Evolutionary conservation across 1,140 invertebrate genomes (phyloP).

Genomic region (Mercenaria mercenaria): DNA sequence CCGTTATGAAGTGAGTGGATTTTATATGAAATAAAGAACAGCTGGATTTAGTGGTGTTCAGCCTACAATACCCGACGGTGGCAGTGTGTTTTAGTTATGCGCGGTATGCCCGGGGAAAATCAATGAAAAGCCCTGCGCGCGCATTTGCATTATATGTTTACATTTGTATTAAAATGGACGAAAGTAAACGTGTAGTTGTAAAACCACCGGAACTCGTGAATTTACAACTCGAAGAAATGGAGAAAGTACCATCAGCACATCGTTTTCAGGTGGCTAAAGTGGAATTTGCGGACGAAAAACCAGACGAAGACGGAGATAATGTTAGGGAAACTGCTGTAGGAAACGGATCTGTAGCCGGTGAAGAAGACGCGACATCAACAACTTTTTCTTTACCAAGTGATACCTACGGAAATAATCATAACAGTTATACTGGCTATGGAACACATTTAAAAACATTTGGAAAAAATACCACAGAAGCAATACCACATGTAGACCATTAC

Average conservation of each 20-base stretch:
- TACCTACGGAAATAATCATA: slow-evolving; percentile 84
- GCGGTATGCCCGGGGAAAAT: not conserved
- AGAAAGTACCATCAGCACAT: slow-evolving; percentile 71
- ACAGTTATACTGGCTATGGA: slow-evolving; percentile 63
- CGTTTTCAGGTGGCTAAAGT: slow-evolving; percentile 79
- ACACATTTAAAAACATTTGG: slow-evolving; percentile 93
- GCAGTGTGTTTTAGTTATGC: slow-evolving; percentile 23
- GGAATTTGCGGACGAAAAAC: slow-evolving; percentile 69
- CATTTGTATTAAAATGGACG: not conserved
- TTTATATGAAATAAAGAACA: too few species aligned
- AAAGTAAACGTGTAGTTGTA: slow-evolving; percentile 4
- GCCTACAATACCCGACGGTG: too few species aligned
- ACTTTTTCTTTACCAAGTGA: slow-evolving; percentile 86
- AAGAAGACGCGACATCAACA: slow-evolving; percentile 65
- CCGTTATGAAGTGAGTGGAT: too few species aligned
- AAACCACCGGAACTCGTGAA: not conserved
- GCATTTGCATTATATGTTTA: slow-evolving; percentile 5
- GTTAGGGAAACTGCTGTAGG: slow-evolving; percentile 27
- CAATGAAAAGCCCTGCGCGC: slow-evolving; percentile 21
- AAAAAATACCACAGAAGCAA: slow-evolving; percentile 94
- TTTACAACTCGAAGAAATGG: slow-evolving; percentile 47
- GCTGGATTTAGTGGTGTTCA: too few species aligned
- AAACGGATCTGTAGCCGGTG: slow-evolving; percentile 44
- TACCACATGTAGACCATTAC: slow-evolving; percentile 97
- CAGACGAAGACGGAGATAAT: slow-evolving; percentile 52